phyloP scores from a whole-genome alignment of 2,888 invertebrate genomes.

The Biston stratarius region DNA sequence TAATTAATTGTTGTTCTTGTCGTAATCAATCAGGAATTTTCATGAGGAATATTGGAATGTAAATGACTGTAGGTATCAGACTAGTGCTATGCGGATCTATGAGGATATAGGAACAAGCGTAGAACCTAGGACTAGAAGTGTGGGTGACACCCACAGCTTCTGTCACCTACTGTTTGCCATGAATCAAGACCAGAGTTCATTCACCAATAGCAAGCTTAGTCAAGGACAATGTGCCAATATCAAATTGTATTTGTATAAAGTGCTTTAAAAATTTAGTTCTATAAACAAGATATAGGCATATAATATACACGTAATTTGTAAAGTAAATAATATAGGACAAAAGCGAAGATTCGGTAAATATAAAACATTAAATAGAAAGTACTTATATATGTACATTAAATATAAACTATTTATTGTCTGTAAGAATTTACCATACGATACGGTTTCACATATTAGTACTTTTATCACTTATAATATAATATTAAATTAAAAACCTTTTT shows the following conservation, averaged over 20 bases:
- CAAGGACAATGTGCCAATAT: neutral
- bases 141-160: slow-evolving; percentile 42
- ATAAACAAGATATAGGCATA: neutral
- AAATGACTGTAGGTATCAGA: slow-evolving; percentile 29
- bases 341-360: too few species aligned
- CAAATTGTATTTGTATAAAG: neutral
- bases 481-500: neutral
- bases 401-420: too few species aligned
- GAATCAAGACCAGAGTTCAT: slow-evolving; percentile 35
- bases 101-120: slow-evolving; percentile 35
- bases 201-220: slow-evolving; percentile 17
- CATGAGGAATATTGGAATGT: slow-evolving; percentile 30
- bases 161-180: slow-evolving; percentile 27
- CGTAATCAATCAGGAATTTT: slow-evolving; percentile 29
- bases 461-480: neutral
- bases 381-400: too few species aligned
- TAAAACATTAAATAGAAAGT: too few species aligned
- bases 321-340: too few species aligned
- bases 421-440: too few species aligned
- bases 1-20: slow-evolving; percentile 17
- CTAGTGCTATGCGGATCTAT: slow-evolving; percentile 45
- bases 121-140: slow-evolving; percentile 36
- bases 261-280: neutral
- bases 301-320: too few species aligned
- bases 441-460: too few species aligned